These are phyloP conservation scores for Chalcosyrphus nemorum DNA, from an alignment of 2,888 invertebrate species.

Conservation along the genomic window DNA sequence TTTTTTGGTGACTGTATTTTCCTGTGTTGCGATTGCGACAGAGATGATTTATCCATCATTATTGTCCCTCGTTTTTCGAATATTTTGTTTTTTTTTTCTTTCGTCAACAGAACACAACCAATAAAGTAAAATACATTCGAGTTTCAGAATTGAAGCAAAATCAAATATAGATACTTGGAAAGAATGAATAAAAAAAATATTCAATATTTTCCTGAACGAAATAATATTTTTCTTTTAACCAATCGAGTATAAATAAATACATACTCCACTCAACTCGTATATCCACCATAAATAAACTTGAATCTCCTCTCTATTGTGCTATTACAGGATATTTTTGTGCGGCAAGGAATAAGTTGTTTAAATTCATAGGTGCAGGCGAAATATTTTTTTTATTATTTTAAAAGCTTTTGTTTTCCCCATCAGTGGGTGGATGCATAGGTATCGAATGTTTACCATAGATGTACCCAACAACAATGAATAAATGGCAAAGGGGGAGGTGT, in stretches of 20 bases:
- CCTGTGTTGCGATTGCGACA: background rate
- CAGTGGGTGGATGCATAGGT: background rate
- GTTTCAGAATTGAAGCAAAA: background rate
- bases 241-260: slow-evolving; percentile 17
- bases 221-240: slow-evolving; percentile 11
- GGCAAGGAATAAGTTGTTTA: background rate
- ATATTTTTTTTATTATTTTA: background rate
- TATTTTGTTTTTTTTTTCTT: no score
- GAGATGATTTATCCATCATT: background rate
- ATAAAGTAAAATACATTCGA: background rate
- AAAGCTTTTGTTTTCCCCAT: background rate
- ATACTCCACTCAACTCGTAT: background rate
- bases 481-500: background rate
- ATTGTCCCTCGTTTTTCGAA: background rate
- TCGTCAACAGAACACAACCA: background rate
- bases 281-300: slow-evolving; percentile 10
- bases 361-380: background rate
- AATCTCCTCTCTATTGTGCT: background rate
- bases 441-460: background rate
- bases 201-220: no score
- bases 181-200: background rate
- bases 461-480: background rate
- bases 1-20: background rate
- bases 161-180: background rate
- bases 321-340: background rate